Base-by-base conservation (phyloP, 2,797 vertebrate species). In the Craterocephalus amniculus region DNA sequence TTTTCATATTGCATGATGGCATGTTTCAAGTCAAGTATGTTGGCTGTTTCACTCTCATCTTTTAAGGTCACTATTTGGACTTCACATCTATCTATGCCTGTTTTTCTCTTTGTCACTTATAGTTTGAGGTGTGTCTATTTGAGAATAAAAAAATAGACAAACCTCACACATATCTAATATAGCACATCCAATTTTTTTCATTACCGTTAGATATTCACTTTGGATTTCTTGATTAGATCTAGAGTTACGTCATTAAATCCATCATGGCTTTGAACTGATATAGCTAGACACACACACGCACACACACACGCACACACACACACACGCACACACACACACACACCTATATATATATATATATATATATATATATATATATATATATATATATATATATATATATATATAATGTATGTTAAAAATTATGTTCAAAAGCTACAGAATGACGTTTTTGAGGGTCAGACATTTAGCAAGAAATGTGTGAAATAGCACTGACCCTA, bases 401-500 rank as follows among this genome's bases (percentile, higher is more conserved):
- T 8, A 7, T 1, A 35, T 35, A 8, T 7, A 1, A 35, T 1
- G 8, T 1, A 35, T 35, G 34, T n/a, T n/a, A n/a, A n/a, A n/a
- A n/a, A n/a, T n/a, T n/a, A n/a, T n/a, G n/a, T 32, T 59, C 60
- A 83, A 79, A 79, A 70, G 64, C 56, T n/a, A 48, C 0, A 26
- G 61, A 81, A 74, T 65, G 56, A 34, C 8, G 62, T 61, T 31
- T 79, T 67, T 69, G 49, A 67, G 67, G 84, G 84, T 86, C 85
- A 77, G 65, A 92, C 58, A 87, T 89, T 94, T 92, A 90, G 76
- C 88, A 92, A 67, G 72, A 83, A 77, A 72, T 64, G 81, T 92
- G 92, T 88, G 89, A 94, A 94, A 94, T 93, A 88, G 85, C 88
- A 89, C 71, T 85, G 85, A 87, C 80, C 80, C 83, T 85, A 81